These are phyloP conservation scores for Pollimyrus isidori DNA, from an alignment of 2,113 vertebrate species.

Conservation along the genomic window DNA sequence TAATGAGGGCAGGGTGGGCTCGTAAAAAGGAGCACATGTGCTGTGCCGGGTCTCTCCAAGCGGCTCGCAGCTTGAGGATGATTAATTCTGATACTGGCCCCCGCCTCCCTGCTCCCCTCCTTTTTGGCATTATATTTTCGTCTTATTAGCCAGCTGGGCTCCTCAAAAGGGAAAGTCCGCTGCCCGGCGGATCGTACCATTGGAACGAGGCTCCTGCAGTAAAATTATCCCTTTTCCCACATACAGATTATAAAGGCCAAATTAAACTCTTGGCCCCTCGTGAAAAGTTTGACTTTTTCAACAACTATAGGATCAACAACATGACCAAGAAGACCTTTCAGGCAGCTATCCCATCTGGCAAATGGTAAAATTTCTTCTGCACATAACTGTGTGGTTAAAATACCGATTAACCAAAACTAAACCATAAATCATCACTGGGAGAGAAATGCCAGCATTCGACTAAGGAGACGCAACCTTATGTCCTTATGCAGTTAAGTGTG, in stretches of 20 bases:
- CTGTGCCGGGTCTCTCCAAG: neutral
- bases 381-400: neutral
- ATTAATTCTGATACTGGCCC: conserved; percentile 10
- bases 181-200: neutral
- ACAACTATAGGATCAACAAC: neutral
- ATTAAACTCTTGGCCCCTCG: conserved; percentile 7
- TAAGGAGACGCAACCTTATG: neutral
- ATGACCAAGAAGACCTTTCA: neutral
- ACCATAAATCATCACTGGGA: neutral
- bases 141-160: conserved; percentile 10
- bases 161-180: neutral
- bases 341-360: neutral
- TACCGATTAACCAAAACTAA: neutral
- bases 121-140: conserved; percentile 14
- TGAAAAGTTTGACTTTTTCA: neutral
- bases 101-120: neutral
- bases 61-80: neutral
- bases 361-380: neutral
- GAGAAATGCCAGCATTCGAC: neutral
- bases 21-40: conserved; percentile 16
- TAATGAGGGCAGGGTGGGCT: conserved; percentile 46
- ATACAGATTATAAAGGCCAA: neutral
- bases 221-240: conserved; percentile 8
- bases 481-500: neutral
- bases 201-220: neutral